A percentile compares a stretch with the other conserved stretches of the same genome.
Conservation (phyloP, 2,797 vertebrate genomes). For the Cebuella pygmaea region DNA sequence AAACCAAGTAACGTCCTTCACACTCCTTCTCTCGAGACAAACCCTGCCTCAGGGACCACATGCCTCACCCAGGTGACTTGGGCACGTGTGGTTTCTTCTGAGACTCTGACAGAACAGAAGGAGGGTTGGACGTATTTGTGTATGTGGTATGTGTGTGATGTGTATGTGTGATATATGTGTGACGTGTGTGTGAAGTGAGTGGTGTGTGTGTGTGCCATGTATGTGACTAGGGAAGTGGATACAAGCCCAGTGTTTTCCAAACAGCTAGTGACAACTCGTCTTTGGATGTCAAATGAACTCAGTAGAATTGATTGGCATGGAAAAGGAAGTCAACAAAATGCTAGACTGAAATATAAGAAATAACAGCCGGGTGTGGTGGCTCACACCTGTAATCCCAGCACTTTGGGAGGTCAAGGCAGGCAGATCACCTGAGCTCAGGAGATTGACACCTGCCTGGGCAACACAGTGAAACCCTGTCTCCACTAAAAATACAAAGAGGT, state of each 20-base stretch:
- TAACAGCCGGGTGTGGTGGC: no score
- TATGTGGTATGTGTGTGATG: neutral
- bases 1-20: neutral
- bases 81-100: neutral
- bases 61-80: neutral
- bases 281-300: neutral
- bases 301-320: neutral
- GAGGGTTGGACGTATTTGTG: accelerated
- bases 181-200: no score
- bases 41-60: neutral
- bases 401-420: no score
- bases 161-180: neutral
- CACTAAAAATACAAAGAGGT: no score
- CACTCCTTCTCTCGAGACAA: neutral
- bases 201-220: neutral
- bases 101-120: neutral
- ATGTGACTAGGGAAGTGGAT: neutral
- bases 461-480: no score
- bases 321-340: neutral
- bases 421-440: no score
- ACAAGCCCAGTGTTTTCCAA: neutral
- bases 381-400: no score
- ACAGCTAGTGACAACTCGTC: neutral
- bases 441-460: no score
- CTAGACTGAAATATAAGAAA: neutral